Evolutionary conservation across 1,140 invertebrate genomes (phyloP).

Genomic region (Lepidotrigona ventralis): DNA sequence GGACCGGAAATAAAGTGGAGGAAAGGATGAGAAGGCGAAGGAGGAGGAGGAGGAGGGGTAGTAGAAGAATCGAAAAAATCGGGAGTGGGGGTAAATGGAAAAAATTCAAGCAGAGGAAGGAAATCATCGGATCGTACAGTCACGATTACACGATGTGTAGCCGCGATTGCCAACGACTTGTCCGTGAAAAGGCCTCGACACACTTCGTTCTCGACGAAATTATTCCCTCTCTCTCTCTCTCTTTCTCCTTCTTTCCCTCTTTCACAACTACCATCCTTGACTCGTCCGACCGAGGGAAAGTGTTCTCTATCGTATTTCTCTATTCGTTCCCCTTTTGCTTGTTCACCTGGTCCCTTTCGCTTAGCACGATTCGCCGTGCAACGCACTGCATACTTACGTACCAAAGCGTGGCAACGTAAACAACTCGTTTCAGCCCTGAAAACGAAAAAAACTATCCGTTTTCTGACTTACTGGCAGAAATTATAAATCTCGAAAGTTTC

Average conservation of each 20-base stretch:
- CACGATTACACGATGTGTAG: slow-evolving; percentile 31
- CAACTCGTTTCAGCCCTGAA: background rate
- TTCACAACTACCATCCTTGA: slow-evolving; percentile 69
- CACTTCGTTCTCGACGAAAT: slow-evolving; percentile 71
- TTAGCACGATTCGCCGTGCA: background rate
- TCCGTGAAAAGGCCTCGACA: slow-evolving; percentile 81
- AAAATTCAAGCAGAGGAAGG: background rate
- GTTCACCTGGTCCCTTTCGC: too few species aligned
- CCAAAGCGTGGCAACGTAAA: background rate
- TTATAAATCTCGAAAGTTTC: background rate
- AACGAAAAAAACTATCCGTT: too few species aligned
- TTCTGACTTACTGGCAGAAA: background rate
- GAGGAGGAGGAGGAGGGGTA: background rate
- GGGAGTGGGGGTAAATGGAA: slow-evolving; percentile 20
- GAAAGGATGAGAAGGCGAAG: background rate
- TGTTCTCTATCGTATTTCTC: slow-evolving; percentile 63
- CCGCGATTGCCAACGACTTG: slow-evolving; percentile 63
- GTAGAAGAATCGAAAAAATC: background rate
- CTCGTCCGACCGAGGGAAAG: slow-evolving; percentile 75
- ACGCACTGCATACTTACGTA: slow-evolving; percentile 56
- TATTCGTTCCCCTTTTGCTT: slow-evolving; percentile 18
- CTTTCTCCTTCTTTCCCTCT: slow-evolving; percentile 47
- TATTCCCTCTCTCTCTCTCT: slow-evolving; percentile 70
- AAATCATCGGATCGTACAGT: slow-evolving; percentile 30
- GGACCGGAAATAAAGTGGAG: background rate